Evolutionary conservation across 2,113 vertebrate species (phyloP), one percentile per base, ranked within the genome.

Genomic region (Mastomys natalensis): DNA sequence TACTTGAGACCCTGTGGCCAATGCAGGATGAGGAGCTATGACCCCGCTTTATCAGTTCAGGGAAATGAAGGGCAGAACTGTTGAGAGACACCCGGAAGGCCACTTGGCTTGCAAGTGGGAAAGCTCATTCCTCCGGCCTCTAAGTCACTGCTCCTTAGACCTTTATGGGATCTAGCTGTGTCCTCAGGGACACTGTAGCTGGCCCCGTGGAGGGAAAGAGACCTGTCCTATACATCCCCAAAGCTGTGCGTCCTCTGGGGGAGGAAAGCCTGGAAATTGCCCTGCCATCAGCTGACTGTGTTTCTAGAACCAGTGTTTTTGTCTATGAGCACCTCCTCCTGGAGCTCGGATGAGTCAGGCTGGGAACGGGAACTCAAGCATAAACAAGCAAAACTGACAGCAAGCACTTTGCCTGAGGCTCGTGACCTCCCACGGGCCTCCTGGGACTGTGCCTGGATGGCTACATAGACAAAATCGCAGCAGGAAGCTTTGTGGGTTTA

Each of bases 371-470:
- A 48, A 37, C 80, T 97, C 55, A 80, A 93, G 87, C 92, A 90
- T 87, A 93, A 97, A 87, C 87, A 68, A 96, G 92, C 0, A 0
- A 68, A 76, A 43, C 91, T 40, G 93, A 94, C 92, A 89, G 94
- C 0, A 0, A 87, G 86, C 29, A 3, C 95, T 66, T 72, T 53
- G 62, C 95, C 19, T 7, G 43, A 43, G 43, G 34, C 86, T 5
- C 1, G 0, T 13, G 17, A 31, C 80, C 92, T 97, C 96, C 97
- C 94, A 21, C 0, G 0, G 88, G 93, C 76, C 74, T 60, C 95
- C 0, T 0, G 87, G 94, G 86, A 64, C 51, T 68, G 73, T 0
- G 45, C 92, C 68, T 74, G 92, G 60, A 96, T 37, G 43, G 26
- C 51, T 0, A 7, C 81, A 86, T 29, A 48, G 93, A 85, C 77